Evolutionary conservation across 2,113 vertebrate species (phyloP), one percentile per base, ranked within the genome.

Genomic region (Oreocharis arfaki): DNA sequence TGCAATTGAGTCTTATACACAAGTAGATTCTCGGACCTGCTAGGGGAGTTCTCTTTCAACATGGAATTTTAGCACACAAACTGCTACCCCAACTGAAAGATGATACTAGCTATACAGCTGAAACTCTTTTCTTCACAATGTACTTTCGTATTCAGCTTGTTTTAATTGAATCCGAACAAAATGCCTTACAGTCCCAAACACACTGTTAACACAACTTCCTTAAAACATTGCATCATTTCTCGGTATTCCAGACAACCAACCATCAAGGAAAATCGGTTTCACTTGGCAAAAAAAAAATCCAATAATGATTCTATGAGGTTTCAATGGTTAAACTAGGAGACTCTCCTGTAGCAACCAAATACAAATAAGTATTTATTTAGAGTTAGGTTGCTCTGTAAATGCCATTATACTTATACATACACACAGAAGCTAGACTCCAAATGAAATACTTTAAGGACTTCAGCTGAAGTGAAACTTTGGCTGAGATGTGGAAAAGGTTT

Each of bases 261-360:
- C 27, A 11, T 16, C 49, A 76, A 26, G 17, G 16, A 83, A 63
- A 68, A 86, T 41, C 71, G 53, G 24, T 57, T 67, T 80, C 28
- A 79, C 47, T 50, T 46, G 4, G 5, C 35, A 71, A 82, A 86
- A 50, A 57, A 42, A 35, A 14, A 26, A 13, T 27, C 6, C 33
- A 63, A 2, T 8, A 75, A 20, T 11, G 10, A 64, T 42, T 50
- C n/a, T 39, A 30, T 21, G 35, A 88, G 11, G 98, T 99, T 93
- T 99, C 98, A 71, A 97, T 96, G 85, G 98, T 98, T 84, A 98
- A 97, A 84, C 98, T 98, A 68, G 98, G 98, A 95, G 98, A 99
- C 76, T 99, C 98, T 80, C 98, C 99, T 9, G 98, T 99, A 87
- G 99, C 98, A 70, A 98, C 95, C 52, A 67, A 94, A 67, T 14